phyloP scores from a whole-genome alignment of 1,140 invertebrate genomes.

The Atta texana region DNA sequence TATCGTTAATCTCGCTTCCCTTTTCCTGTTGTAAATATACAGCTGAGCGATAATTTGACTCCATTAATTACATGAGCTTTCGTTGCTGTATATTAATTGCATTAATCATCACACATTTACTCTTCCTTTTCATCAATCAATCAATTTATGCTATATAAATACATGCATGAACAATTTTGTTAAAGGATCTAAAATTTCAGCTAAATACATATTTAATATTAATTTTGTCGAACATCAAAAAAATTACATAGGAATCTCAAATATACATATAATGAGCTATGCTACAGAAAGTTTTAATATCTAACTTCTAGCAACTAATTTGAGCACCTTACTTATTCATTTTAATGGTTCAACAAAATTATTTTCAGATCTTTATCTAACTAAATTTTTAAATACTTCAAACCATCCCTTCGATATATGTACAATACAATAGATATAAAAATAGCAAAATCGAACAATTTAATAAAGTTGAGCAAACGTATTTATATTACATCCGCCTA shows the following conservation, averaged over 20 bases:
- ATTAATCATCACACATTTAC: not conserved
- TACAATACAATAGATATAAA: not conserved
- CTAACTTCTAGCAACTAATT: too few species aligned
- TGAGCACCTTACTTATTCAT: too few species aligned
- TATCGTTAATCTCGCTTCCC: not conserved
- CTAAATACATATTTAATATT: too few species aligned
- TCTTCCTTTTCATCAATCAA: slow-evolving; percentile 1
- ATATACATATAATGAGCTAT: too few species aligned
- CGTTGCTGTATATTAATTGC: not conserved
- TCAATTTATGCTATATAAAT: not conserved
- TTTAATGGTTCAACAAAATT: too few species aligned
- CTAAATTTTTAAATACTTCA: too few species aligned
- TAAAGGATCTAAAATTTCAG: too few species aligned
- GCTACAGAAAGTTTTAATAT: too few species aligned
- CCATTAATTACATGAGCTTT: not conserved
- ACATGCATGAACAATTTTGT: not conserved
- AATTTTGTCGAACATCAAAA: too few species aligned
- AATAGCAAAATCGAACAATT: not conserved
- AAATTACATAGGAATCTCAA: too few species aligned
- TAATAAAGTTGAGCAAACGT: not conserved
- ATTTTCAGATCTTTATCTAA: too few species aligned
- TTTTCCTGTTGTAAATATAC: not conserved
- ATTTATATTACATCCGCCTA: not conserved
- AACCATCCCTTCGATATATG: not conserved
- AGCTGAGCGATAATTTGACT: not conserved